Conservation (phyloP, 2,888 invertebrate species). For the Euzetes globulus region DNA sequence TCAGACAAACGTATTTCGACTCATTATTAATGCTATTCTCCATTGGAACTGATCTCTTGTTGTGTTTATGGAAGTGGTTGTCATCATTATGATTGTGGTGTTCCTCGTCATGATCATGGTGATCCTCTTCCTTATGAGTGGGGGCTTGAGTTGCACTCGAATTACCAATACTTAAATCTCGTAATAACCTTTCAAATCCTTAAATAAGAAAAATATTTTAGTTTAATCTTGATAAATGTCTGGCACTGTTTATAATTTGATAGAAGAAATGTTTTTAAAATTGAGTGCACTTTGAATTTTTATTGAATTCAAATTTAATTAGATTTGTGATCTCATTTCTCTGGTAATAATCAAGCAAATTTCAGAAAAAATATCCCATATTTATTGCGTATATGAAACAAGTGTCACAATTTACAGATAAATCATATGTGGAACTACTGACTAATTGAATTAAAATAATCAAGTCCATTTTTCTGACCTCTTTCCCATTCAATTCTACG, state of each 20-base stretch:
- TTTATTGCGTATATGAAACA: no score
- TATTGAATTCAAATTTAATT: not conserved
- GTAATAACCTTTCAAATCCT: constrained; percentile 7
- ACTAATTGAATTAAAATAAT: no score
- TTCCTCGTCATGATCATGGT: constrained; percentile 9
- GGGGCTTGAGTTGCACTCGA: no score
- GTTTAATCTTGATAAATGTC: not conserved
- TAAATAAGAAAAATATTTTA: not conserved
- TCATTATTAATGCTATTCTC: not conserved
- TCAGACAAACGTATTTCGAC: not conserved
- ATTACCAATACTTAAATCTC: constrained; percentile 2
- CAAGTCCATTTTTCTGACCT: no score
- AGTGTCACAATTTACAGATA: no score
- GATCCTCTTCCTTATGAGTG: not conserved
- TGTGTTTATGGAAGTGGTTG: constrained; percentile 9
- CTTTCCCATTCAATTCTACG: no score
- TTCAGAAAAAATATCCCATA: not conserved
- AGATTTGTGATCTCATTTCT: not conserved
- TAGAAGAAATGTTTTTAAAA: not conserved
- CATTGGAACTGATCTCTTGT: constrained; percentile 21
- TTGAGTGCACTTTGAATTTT: not conserved
- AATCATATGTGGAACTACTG: no score
- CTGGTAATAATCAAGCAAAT: not conserved
- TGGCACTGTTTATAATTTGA: not conserved
- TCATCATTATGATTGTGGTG: constrained; percentile 28